phyloP scores from a whole-genome alignment of 2,113 vertebrate species.

The Sapajus apella region DNA sequence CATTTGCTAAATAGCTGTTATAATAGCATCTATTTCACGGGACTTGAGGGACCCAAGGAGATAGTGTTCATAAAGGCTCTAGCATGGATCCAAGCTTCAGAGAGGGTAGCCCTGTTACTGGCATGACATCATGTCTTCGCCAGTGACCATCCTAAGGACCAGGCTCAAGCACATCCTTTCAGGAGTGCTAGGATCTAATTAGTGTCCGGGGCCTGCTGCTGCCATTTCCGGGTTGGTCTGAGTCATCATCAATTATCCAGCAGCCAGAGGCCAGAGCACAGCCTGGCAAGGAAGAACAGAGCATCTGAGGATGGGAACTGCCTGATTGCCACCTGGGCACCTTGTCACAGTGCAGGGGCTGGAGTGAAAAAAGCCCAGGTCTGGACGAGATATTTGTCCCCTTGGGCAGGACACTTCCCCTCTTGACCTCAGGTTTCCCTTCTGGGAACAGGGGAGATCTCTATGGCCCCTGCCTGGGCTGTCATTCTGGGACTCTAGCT shows the following conservation, averaged over 20 bases:
- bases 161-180: background rate
- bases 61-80: accelerated
- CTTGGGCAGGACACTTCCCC: background rate
- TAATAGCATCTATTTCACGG: background rate
- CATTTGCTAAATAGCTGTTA: background rate
- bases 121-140: background rate
- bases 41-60: background rate
- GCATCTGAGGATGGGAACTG: background rate
- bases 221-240: background rate
- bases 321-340: background rate
- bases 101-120: too few relatives aligned
- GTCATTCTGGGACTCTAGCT: background rate
- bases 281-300: background rate
- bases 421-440: background rate
- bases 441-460: background rate
- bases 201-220: background rate
- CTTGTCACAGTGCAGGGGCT: background rate
- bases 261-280: background rate
- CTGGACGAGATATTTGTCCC: background rate
- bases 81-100: background rate
- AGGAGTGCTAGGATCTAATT: background rate
- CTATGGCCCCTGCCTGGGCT: accelerated
- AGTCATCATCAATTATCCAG: background rate
- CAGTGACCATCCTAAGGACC: background rate
- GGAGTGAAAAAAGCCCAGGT: background rate